Evolutionary conservation across 2,797 vertebrate genomes (phyloP), one percentile per base, ranked within the genome.

Genomic region (Anguilla pacifica): DNA sequence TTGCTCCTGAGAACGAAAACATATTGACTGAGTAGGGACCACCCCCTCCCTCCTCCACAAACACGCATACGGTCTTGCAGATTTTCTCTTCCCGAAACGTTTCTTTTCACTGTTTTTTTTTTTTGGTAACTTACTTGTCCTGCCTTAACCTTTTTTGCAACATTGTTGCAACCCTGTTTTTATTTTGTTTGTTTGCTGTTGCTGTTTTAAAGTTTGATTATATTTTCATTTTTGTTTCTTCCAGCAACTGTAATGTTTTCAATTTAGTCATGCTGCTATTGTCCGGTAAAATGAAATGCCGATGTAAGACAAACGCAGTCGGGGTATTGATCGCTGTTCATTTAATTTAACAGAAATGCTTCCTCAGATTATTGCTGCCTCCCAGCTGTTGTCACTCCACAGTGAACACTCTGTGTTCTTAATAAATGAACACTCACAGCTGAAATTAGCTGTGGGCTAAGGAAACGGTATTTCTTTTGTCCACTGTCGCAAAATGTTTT

Each of bases 281-380:
- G 55, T 59, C 59, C 83, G 61, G 15, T 35, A 57, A 35, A 43
- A 64, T 85, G 83, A 61, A 85, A 85, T 39, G 25, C 10, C 35
- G 53, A 35, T 59, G 31, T 39, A 43, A 85, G 19, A 51, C 46
- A n/a, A 51, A 82, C 79, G 6, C 19, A n/a, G 25, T 82, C 79
- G 51, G 19, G 9, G 11, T 61, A 85, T 82, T 82, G 79, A 82
- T 51, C 22, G 22, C 19, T 51, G 79, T 39, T 85, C 28, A 28
- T 61, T 85, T 39, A 59, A 61, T 85, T 39, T 53, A 85, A 28
- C 55, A 61, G 83, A 85, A 85, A 35, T 85, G 55, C 19, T 61
- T 85, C 64, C 53, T 85, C 83, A 22, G 53, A 82, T 82, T 82
- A 82, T 51, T 51, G 43, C 79, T 82, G 79, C 43, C 79, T 82